Conservation (phyloP, 2,797 vertebrate genomes). For the Epinephelus malabaricus region DNA sequence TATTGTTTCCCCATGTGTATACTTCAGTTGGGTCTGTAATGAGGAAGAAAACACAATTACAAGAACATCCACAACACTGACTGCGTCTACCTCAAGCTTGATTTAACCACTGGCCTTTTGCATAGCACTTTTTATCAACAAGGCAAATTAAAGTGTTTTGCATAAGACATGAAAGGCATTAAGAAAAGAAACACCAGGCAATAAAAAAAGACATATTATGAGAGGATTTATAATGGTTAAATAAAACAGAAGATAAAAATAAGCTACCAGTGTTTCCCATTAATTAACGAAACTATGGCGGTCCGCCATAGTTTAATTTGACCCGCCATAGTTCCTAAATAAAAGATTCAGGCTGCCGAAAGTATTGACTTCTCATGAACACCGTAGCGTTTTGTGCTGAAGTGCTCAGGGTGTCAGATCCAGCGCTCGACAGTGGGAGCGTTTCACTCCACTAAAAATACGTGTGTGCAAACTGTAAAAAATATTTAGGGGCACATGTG, state of each 20-base stretch:
- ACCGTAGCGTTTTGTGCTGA: no score
- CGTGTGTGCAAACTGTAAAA: no score
- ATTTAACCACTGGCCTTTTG: constrained; percentile 10
- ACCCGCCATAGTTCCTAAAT: no score
- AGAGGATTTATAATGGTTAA: neutral
- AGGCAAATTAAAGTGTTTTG: constrained; percentile 5
- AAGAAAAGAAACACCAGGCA: neutral
- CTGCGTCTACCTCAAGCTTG: neutral
- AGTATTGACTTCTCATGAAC: no score
- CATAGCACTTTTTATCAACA: neutral
- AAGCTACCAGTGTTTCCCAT: neutral
- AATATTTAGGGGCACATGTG: no score
- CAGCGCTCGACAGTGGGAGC: no score
- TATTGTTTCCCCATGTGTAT: constrained; percentile 97
- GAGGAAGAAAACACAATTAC: constrained; percentile 53
- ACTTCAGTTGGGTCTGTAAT: constrained; percentile 95
- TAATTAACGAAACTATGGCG: no score
- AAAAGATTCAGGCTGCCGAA: no score
- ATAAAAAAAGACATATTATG: neutral
- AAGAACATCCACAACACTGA: neutral
- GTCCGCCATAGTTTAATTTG: no score
- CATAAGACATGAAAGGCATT: neutral
- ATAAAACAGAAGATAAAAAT: neutral
- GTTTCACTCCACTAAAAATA: no score
- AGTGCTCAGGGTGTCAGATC: no score